Evolutionary conservation across 1,140 invertebrate species (phyloP).

Genomic region (Leptonema lineaticorne): DNA sequence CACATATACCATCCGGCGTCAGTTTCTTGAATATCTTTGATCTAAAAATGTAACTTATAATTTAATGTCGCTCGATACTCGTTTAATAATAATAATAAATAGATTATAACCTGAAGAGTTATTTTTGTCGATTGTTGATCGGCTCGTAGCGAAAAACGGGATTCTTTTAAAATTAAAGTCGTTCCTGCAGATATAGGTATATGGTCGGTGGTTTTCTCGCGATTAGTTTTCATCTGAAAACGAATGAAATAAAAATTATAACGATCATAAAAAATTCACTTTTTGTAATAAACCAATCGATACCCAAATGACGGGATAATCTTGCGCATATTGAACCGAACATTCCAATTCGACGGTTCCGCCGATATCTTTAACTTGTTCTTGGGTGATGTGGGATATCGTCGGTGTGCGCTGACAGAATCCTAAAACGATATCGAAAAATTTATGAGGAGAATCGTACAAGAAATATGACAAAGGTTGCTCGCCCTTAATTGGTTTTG

Average conservation of each 20-base stretch:
- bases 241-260: too few species aligned
- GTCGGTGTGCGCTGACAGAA: slow-evolving; percentile 78
- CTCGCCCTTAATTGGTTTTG: too few species aligned
- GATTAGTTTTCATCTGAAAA: slow-evolving; percentile 58
- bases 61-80: background rate
- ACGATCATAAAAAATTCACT: too few species aligned
- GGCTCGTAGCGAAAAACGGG: slow-evolving; percentile 80
- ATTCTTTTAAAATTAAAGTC: slow-evolving; percentile 81
- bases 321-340: slow-evolving; percentile 84
- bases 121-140: slow-evolving; percentile 78
- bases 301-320: slow-evolving; percentile 84
- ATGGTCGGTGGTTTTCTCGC: slow-evolving; percentile 56
- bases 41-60: slow-evolving; percentile 54
- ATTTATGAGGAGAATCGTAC: too few species aligned
- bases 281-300: background rate
- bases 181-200: slow-evolving; percentile 78
- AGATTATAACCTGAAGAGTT: slow-evolving; percentile 66
- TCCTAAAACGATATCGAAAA: slow-evolving; percentile 42
- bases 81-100: background rate
- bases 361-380: slow-evolving; percentile 89
- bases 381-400: slow-evolving; percentile 88
- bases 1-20: slow-evolving; percentile 88
- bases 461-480: too few species aligned
- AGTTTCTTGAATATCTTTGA: slow-evolving; percentile 94
- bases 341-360: slow-evolving; percentile 84